A percentile compares a stretch with the other conserved stretches of the same genome.
Evolutionary conservation across 2,888 invertebrate genomes (phyloP).

Genomic region (Ligdia adustata): DNA sequence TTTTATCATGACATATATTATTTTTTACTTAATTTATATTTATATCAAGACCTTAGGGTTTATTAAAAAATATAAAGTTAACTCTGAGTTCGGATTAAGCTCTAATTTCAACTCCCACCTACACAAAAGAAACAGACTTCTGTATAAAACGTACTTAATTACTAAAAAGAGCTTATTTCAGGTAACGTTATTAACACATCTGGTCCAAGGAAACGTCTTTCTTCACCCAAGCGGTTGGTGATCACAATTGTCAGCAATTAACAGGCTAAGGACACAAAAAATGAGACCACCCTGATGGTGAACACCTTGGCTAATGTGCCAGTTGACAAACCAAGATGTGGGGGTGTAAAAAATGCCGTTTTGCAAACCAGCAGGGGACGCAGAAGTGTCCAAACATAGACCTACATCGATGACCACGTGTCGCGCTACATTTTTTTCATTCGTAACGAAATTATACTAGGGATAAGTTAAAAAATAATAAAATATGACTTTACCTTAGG

Average conservation of each 20-base stretch:
- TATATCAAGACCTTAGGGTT: too few species aligned
- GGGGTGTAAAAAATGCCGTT: slow-evolving; percentile 58
- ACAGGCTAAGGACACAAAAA: slow-evolving; percentile 61
- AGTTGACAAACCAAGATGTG: slow-evolving; percentile 74
- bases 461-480: too few species aligned
- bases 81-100: too few species aligned
- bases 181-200: slow-evolving; percentile 58
- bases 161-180: slow-evolving; percentile 19
- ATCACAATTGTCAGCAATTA: slow-evolving; percentile 82
- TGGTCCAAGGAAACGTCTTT: slow-evolving; percentile 75
- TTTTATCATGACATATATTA: too few species aligned
- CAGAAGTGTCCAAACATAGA: slow-evolving; percentile 72
- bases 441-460: background rate
- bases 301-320: slow-evolving; percentile 80
- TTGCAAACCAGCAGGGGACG: slow-evolving; percentile 73
- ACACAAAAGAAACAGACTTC: background rate
- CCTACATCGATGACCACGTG: slow-evolving; percentile 62
- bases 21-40: too few species aligned
- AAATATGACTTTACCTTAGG: too few species aligned
- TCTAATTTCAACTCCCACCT: too few species aligned
- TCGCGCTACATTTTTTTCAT: slow-evolving; percentile 20
- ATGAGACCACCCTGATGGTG: slow-evolving; percentile 71
- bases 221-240: slow-evolving; percentile 69
- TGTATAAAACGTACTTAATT: background rate
- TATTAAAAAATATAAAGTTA: too few species aligned